phyloP scores from a whole-genome alignment of 2,797 vertebrate genomes.

The Betta splendens region DNA sequence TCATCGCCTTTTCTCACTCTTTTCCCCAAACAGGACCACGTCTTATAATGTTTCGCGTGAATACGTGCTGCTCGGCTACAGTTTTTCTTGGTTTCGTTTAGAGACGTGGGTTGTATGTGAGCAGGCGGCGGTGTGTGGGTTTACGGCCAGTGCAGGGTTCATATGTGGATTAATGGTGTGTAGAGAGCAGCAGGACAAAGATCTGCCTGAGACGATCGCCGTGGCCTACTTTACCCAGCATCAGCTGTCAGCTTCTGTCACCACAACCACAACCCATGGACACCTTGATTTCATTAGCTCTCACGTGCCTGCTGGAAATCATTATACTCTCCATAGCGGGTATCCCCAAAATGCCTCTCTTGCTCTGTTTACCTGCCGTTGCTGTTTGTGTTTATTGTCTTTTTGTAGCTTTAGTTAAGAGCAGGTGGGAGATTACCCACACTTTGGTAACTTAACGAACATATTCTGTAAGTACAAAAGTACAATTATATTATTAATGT shows the following conservation, averaged over 20 bases:
- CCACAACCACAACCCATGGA: background rate
- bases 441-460: too few relatives aligned
- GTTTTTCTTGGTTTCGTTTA: background rate
- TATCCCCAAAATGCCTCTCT: background rate
- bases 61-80: background rate
- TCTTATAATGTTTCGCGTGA: background rate
- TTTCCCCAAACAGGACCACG: conserved; percentile 1
- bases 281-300: background rate
- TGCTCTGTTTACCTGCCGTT: background rate
- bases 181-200: conserved; percentile 61
- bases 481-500: too few relatives aligned
- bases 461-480: too few relatives aligned
- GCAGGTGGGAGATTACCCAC: too few relatives aligned
- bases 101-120: background rate
- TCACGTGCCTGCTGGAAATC: conserved; percentile 4
- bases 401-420: background rate
- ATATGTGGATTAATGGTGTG: conserved; percentile 61
- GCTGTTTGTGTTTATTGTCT: conserved; percentile 22
- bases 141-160: conserved; percentile 12
- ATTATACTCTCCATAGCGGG: background rate
- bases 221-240: conserved; percentile 59
- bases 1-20: conserved; percentile 25
- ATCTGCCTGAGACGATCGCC: conserved; percentile 50
- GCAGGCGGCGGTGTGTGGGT: conserved; percentile 13
- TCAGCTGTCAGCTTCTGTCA: conserved; percentile 65